Base-by-base conservation (phyloP, 2,888 invertebrate genomes). In the Andrena minutula region DNA sequence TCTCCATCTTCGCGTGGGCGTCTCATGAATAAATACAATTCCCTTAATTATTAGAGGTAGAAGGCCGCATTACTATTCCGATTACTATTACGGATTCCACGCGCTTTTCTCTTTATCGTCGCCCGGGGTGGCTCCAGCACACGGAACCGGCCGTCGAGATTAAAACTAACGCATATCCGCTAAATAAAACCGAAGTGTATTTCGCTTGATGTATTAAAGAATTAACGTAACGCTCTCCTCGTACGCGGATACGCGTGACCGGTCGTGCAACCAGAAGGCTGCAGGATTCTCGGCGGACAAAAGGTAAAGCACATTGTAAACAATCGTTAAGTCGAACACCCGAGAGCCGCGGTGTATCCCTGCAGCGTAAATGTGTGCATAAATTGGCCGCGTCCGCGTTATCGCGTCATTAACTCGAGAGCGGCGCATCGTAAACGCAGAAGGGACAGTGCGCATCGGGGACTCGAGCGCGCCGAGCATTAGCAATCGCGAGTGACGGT, bases 21-120 rank as follows among this genome's bases (percentile, higher is more conserved):
- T 69, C 53, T 82, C 82, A 82, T 73, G 82, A 83, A 83, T 82
- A 83, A 82, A 82, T 77, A 82, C 75, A 82, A 75, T 82, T 6
- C 75, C 68, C 56, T 63, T 72, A 82, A 82, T 82, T 82, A 72
- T 72, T 20, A 10, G 10, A 63, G 64, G 12, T 32, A 20, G 35
- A 26, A 26, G 23, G 32, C 35, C 20, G 28, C 7, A 7, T 47
- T 41, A 20, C 6, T 35, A 64, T n/a, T n/a, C n/a, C n/a, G n/a
- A n/a, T n/a, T n/a, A 23, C 32, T 10, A 35, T 51, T 51, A 10
- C 20, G 30, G 1, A 60, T 16, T 51, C 7, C 12, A 12, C 20
- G 12, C 4, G 8, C 10, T 28, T n/a, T 5, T 16, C 41, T 41
- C 4, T 16, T 5, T 5, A 1, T 41, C 41, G 12, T 41, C 12